phyloP scores from a whole-genome alignment of 2,888 invertebrate species.

The Lasioglossum marginatum region DNA sequence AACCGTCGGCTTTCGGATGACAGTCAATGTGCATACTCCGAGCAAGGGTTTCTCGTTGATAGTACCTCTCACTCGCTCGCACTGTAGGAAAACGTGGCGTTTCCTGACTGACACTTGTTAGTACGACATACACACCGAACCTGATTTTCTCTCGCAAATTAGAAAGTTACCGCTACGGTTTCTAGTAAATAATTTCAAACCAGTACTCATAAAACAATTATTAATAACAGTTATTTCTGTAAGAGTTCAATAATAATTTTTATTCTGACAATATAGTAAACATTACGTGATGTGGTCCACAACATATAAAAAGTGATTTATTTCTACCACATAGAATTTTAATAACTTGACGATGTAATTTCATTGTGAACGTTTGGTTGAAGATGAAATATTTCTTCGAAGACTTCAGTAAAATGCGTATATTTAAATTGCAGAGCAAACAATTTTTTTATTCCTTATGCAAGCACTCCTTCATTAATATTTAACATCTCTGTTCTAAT shows the following conservation, averaged over 20 bases:
- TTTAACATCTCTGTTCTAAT: neutral
- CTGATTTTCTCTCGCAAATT: neutral
- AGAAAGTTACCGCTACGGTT: neutral
- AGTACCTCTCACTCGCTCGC: neutral
- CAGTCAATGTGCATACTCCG: neutral
- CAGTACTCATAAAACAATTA: neutral
- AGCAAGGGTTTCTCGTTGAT: neutral
- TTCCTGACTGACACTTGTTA: conserved; percentile 3
- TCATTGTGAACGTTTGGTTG: too few relatives aligned
- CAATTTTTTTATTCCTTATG: neutral
- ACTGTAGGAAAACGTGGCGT: neutral
- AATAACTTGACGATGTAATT: neutral
- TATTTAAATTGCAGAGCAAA: neutral
- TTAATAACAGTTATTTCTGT: neutral
- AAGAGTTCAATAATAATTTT: neutral
- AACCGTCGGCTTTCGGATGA: neutral
- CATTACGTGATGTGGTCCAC: neutral
- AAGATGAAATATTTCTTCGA: neutral
- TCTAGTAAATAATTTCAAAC: neutral
- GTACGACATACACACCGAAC: neutral
- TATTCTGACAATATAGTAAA: neutral
- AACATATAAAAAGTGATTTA: neutral
- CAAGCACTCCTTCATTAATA: neutral
- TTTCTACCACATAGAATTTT: neutral
- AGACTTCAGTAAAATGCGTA: neutral